Evolutionary conservation across 2,797 vertebrate species (phyloP).

Genomic region (Miichthys miiuy): DNA sequence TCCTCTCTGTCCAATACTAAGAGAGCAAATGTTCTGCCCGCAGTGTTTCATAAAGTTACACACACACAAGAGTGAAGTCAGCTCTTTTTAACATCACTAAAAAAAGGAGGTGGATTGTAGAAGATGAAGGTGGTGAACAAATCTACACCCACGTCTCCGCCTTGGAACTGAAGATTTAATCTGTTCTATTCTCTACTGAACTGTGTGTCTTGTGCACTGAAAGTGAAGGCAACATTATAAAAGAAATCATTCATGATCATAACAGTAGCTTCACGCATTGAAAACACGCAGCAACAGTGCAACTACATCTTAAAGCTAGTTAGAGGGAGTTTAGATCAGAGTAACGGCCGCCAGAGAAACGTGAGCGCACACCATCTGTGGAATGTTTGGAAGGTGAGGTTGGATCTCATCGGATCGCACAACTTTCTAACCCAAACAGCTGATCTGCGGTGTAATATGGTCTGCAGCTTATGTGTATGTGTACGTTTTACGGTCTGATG

Average conservation of each 20-base stretch:
- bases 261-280: not conserved
- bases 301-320: no score
- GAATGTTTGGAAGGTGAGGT: no score
- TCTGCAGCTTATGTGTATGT: no score
- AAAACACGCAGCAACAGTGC: not conserved
- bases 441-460: no score
- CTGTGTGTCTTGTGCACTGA: not conserved
- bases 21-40: slow-evolving; percentile 2
- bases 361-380: no score
- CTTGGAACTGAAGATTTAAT: not conserved
- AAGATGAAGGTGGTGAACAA: not conserved
- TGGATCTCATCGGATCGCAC: no score
- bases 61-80: not conserved
- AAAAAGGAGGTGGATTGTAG: not conserved
- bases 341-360: no score
- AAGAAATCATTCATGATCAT: not conserved
- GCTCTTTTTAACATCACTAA: not conserved
- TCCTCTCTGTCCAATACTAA: not conserved
- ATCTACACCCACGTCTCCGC: not conserved
- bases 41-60: slow-evolving; percentile 8
- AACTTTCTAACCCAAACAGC: no score
- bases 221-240: not conserved
- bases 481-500: no score
- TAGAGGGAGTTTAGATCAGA: no score
- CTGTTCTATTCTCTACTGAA: not conserved